These are phyloP conservation scores for Pluvialis apricaria DNA, from an alignment of 2,113 vertebrate genomes.

Conservation along the genomic window DNA sequence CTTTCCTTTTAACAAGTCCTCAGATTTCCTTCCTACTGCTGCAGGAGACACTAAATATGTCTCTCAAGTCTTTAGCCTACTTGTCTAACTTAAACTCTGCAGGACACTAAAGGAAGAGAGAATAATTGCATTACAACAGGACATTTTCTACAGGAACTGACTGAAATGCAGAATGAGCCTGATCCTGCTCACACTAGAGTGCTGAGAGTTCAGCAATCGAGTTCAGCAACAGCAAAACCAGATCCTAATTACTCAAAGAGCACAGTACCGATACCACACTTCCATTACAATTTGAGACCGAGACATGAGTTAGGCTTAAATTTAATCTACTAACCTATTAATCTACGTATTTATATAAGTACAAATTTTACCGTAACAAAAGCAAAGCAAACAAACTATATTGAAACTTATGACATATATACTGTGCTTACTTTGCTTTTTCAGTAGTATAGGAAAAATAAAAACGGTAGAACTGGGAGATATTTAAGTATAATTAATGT, in stretches of 20 bases:
- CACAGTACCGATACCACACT: neutral
- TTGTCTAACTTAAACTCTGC: conserved; percentile 22
- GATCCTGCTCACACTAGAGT: neutral
- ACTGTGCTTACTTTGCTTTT: neutral
- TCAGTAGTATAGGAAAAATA: neutral
- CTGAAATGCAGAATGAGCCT: neutral
- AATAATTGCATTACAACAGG: neutral
- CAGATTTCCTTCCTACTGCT: conserved; percentile 76
- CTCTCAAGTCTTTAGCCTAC: conserved; percentile 20
- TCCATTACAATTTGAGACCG: neutral
- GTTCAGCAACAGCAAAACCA: neutral
- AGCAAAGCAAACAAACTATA: neutral
- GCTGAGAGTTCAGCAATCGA: neutral
- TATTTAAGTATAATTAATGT: neutral
- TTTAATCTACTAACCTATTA: neutral
- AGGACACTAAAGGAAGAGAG: conserved; percentile 24
- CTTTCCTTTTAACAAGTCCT: conserved; percentile 84
- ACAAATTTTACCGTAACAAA: neutral
- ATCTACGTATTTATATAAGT: neutral
- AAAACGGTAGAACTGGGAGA: neutral
- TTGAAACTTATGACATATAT: neutral
- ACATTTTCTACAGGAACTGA: neutral
- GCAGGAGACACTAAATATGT: conserved; percentile 23
- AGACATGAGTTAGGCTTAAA: neutral
- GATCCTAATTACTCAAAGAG: neutral